Conservation (phyloP, 2,113 vertebrate genomes). For the Oryzias javanicus region DNA sequence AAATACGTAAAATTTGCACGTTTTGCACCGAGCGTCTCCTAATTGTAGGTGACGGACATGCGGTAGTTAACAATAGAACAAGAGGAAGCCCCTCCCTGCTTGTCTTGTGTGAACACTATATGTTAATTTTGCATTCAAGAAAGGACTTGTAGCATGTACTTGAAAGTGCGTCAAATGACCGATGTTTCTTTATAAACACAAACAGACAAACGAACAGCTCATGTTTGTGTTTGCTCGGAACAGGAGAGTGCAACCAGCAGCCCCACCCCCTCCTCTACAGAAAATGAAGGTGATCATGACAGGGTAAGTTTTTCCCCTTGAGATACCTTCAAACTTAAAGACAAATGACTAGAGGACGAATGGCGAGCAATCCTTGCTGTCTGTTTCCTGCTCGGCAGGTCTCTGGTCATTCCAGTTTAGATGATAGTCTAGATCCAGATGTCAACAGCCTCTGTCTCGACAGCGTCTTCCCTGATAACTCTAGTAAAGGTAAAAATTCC, state of each 20-base stretch:
- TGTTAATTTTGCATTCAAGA: no score
- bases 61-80: no score
- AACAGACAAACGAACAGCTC: neutral
- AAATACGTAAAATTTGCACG: no score
- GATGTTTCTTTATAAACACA: neutral
- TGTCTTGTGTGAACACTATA: no score
- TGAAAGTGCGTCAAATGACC: no score
- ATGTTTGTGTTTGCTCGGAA: neutral
- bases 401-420: constrained; percentile 62
- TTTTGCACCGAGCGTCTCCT: no score
- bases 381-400: constrained; percentile 43
- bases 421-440: constrained; percentile 32
- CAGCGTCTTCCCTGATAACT: neutral
- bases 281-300: constrained; percentile 35
- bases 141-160: no score
- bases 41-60: no score
- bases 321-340: no score
- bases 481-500: constrained; percentile 27
- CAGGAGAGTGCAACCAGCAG: constrained; percentile 64
- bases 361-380: neutral
- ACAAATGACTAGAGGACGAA: no score
- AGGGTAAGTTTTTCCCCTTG: constrained; percentile 54
- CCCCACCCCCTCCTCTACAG: constrained; percentile 35
- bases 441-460: constrained; percentile 11
- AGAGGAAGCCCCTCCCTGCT: no score